Evolutionary conservation across 2,888 invertebrate genomes (phyloP).

Genomic region (Pseudoips prasinana): DNA sequence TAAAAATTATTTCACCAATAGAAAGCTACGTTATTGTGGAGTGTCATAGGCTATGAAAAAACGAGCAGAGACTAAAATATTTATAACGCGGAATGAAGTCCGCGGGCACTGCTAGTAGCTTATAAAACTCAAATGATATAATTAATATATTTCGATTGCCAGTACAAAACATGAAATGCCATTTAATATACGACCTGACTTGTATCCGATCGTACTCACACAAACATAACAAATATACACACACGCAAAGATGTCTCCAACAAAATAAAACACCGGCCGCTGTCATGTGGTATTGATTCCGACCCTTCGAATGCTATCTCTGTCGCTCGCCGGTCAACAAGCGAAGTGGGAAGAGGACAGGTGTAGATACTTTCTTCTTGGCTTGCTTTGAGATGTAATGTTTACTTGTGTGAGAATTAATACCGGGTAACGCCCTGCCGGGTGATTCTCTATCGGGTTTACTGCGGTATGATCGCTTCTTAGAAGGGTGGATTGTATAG

Average conservation of each 20-base stretch:
- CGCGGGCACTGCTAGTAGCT: no score
- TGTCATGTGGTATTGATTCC: slow-evolving; percentile 77
- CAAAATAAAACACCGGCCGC: slow-evolving; percentile 68
- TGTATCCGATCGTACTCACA: slow-evolving; percentile 22
- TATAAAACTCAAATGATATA: no score
- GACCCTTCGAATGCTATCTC: slow-evolving; percentile 48
- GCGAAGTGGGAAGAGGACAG: slow-evolving; percentile 42
- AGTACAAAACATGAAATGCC: no score
- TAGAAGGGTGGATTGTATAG: slow-evolving; percentile 14
- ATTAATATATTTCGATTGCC: no score
- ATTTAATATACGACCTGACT: no score
- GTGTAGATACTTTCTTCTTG: slow-evolving; percentile 45
- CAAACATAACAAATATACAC: slow-evolving; percentile 24
- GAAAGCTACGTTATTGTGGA: no score
- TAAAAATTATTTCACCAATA: no score
- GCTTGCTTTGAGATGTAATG: slow-evolving; percentile 50
- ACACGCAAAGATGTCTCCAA: slow-evolving; percentile 60
- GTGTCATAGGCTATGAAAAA: no score
- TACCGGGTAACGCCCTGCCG: slow-evolving; percentile 57
- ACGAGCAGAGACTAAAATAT: no score
- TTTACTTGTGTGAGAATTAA: slow-evolving; percentile 63
- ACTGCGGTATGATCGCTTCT: slow-evolving; percentile 32
- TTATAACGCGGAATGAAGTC: no score
- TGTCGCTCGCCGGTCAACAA: slow-evolving; percentile 44
- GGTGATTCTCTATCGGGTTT: slow-evolving; percentile 31